phyloP scores from a whole-genome alignment of 2,888 invertebrate species.

The Dynastes grantii region DNA sequence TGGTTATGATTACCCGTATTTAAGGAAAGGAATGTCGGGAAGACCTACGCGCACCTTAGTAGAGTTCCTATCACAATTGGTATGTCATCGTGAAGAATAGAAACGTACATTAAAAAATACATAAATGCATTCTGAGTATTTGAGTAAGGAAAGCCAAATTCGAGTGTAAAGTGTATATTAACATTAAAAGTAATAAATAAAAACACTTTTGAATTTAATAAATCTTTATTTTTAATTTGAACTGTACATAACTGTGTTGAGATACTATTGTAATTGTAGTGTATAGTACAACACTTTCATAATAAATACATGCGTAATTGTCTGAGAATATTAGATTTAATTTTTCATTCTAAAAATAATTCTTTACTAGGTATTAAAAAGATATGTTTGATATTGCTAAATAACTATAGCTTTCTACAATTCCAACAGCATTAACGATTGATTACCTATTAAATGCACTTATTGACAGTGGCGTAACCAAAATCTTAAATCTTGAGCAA shows the following conservation, averaged over 20 bases:
- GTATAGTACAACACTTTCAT: constrained; percentile 24
- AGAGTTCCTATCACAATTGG: constrained; percentile 78
- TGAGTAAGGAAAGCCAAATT: constrained; percentile 23
- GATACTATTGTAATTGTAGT: constrained; percentile 26
- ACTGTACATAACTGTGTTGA: constrained; percentile 31
- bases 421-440: constrained; percentile 21
- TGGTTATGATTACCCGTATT: constrained; percentile 76
- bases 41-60: constrained; percentile 85
- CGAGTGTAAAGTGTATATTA: constrained; percentile 29
- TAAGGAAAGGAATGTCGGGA: constrained; percentile 81
- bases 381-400: constrained; percentile 42
- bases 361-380: constrained; percentile 27
- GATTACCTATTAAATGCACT: constrained; percentile 20
- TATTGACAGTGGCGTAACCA: constrained; percentile 35
- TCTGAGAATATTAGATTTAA: constrained; percentile 32
- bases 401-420: constrained; percentile 13
- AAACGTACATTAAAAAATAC: constrained; percentile 20
- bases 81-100: constrained; percentile 67
- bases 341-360: constrained; percentile 42
- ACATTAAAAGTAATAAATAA: constrained; percentile 30
- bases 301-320: constrained; percentile 40
- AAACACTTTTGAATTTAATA: constrained; percentile 20
- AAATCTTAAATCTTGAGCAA: constrained; percentile 5
- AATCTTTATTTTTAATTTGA: constrained; percentile 36
- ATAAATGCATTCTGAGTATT: constrained; percentile 30